Percentiles rank a stretch among this genome's conserved stretches.
These are phyloP conservation scores for Neolamprologus hecqui DNA, from an alignment of 2,113 vertebrate genomes.

Conservation along the genomic window DNA sequence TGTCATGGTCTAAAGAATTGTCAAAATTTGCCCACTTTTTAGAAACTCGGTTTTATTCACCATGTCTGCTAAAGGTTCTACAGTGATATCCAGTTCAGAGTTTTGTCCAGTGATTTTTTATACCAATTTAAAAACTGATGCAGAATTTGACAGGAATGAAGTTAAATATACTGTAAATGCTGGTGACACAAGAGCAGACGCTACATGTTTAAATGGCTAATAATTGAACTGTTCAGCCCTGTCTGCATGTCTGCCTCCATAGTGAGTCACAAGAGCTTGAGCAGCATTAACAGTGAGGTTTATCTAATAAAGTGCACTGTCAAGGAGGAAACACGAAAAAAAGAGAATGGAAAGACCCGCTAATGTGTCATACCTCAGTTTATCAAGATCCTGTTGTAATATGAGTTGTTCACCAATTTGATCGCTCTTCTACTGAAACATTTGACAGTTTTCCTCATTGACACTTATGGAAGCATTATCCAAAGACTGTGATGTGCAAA, in stretches of 20 bases:
- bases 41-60: neutral
- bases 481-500: slow-evolving; percentile 43
- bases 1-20: neutral
- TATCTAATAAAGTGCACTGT: slow-evolving; percentile 14
- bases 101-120: neutral
- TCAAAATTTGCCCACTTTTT: neutral
- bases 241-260: neutral
- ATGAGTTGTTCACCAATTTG: slow-evolving; percentile 54
- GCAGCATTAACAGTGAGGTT: neutral
- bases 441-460: slow-evolving; percentile 58
- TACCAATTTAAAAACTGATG: neutral
- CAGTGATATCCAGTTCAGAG: neutral
- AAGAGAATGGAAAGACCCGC: neutral
- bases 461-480: slow-evolving; percentile 59
- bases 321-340: neutral
- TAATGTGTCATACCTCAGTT: slow-evolving; percentile 46
- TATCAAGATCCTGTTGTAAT: slow-evolving; percentile 40
- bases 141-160: neutral
- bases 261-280: slow-evolving; percentile 14
- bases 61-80: neutral
- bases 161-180: neutral
- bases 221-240: neutral
- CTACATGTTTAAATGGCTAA: neutral
- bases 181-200: neutral
- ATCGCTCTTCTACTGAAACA: slow-evolving; percentile 40